Percentiles rank a stretch among this genome's conserved stretches.
phyloP scores from a whole-genome alignment of 2,113 vertebrate genomes.

The Himantopus leucocephalus region DNA sequence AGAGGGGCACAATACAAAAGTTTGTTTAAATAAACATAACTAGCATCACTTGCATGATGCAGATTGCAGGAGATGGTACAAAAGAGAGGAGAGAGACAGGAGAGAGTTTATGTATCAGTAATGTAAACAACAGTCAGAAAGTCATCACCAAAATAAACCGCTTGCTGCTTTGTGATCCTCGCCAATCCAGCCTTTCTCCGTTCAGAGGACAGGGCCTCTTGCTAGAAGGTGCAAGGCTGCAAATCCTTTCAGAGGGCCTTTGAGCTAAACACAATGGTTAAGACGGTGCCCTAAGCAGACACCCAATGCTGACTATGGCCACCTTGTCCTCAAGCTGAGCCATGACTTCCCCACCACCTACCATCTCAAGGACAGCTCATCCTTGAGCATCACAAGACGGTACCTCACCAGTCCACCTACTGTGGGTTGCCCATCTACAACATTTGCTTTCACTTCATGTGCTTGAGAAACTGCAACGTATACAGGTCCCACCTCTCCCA shows the following conservation, averaged over 20 bases:
- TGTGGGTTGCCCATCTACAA: not conserved
- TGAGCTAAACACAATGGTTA: not conserved
- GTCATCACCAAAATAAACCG: not conserved
- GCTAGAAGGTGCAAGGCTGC: not conserved
- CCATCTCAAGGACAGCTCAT: not conserved
- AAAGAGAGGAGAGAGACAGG: not conserved
- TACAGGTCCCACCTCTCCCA: not conserved
- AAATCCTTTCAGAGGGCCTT: not conserved
- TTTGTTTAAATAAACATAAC: not conserved
- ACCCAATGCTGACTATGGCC: rapidly evolving
- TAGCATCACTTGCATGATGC: not conserved
- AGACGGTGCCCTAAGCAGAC: not conserved
- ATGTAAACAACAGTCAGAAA: not conserved
- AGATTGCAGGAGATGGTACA: not conserved
- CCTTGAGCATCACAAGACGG: not conserved
- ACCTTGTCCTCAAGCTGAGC: not conserved
- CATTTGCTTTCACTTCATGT: not conserved
- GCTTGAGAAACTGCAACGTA: not conserved
- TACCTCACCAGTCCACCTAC: not conserved
- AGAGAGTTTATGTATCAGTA: not conserved
- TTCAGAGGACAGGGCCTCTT: not conserved
- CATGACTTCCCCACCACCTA: not conserved
- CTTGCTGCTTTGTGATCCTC: not conserved
- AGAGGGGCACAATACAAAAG: not conserved
- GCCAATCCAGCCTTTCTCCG: not conserved